Base-by-base conservation (phyloP, 2,888 invertebrate genomes). In the Campopleginae sp. region DNA sequence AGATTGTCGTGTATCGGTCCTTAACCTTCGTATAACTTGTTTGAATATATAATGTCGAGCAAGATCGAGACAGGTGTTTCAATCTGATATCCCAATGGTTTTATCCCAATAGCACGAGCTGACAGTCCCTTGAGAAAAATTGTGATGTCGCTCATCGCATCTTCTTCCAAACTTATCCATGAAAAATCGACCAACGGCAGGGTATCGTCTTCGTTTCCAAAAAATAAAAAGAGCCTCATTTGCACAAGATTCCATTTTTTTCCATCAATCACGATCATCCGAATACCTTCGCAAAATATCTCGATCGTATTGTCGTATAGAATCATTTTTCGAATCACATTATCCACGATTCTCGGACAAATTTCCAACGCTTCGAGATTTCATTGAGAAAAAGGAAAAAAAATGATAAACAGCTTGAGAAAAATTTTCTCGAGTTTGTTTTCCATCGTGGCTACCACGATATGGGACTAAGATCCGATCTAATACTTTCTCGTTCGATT, bases 21-120 rank as follows among this genome's bases (percentile, higher is more conserved):
- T 77, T 77, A 66, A 66, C 66, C 38, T 66, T 66, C 51, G 51
- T 44, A 66, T 33, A 77, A 68, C 65, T 66, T 44, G 17, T 14
- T 75, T 68, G 27, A 77, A 77, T 54, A 42, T 68, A 4, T 68
- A 4, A 54, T 68, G 68, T 77, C 66, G 27, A 66, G 54, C 23
- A 42, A 76, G 38, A 38, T 38, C 38, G 38, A 54, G 27, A 42
- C 66, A 76, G 65, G 23, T 65, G 48, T 65, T 65, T 65, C 48
- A 51, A 65, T 61, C 31, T 31, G n/a, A 58, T 75, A 61, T 61
- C 61, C 61, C 31, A 10, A 63, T 14, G 48, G 27, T 58, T 54
- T 54, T 42, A 19, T 33, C 48, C 48, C 31, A 48, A 48, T 44
- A 51, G 38, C 38, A 12, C 48, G n/a, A n/a, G n/a, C n/a, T n/a